Evolutionary conservation across 2,113 vertebrate genomes (phyloP).

Genomic region (Pavo muticus): DNA sequence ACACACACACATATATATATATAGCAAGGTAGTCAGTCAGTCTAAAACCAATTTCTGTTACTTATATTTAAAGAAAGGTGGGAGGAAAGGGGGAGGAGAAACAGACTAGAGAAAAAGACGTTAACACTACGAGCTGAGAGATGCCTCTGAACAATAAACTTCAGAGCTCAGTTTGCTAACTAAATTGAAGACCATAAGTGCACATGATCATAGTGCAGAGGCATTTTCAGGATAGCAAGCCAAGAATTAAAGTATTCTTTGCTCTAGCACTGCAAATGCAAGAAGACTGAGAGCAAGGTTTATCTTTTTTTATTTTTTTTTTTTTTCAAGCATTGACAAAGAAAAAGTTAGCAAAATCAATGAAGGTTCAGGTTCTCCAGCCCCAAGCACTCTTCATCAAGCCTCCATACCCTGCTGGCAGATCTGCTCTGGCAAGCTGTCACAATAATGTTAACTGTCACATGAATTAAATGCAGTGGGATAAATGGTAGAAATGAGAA

Average conservation of each 20-base stretch:
- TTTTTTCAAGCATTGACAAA: not conserved
- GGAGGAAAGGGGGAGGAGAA: not conserved
- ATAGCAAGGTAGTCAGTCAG: not conserved
- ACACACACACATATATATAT: no score
- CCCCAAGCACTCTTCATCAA: not conserved
- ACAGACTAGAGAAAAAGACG: not conserved
- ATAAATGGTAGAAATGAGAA: not conserved
- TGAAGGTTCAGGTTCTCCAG: not conserved
- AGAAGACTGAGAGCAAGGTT: not conserved
- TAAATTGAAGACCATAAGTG: not conserved
- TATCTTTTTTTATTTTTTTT: not conserved
- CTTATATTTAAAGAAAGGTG: not conserved
- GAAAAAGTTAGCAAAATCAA: not conserved
- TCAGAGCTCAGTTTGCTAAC: not conserved
- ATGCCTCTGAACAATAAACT: not conserved
- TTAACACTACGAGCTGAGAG: not conserved
- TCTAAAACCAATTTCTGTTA: no score
- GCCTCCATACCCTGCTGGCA: accelerated
- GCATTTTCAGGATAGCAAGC: not conserved
- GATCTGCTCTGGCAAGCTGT: not conserved
- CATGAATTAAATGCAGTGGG: not conserved
- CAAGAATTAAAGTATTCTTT: not conserved
- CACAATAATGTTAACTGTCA: not conserved
- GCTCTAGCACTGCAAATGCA: not conserved
- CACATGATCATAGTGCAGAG: not conserved